phyloP scores from a whole-genome alignment of 2,797 vertebrate genomes.

The Lateolabrax maculatus region DNA sequence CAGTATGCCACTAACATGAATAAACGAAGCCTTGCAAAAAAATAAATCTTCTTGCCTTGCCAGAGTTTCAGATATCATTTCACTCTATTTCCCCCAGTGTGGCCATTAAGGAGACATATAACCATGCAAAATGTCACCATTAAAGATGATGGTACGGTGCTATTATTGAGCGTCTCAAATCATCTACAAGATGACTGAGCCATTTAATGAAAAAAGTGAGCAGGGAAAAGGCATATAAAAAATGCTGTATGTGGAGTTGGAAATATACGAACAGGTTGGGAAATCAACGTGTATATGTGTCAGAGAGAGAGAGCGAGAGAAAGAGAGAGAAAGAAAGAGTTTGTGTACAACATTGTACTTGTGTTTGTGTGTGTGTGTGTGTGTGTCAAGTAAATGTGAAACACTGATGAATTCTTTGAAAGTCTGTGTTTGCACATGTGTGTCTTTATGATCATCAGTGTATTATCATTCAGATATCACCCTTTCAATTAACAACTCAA shows the following conservation, averaged over 20 bases:
- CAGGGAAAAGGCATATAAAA: slow-evolving; percentile 1
- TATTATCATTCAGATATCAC: slow-evolving; percentile 14
- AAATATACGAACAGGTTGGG: slow-evolving; percentile 32
- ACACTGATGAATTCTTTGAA: slow-evolving; percentile 20
- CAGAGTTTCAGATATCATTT: slow-evolving; percentile 52
- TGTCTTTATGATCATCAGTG: not conserved
- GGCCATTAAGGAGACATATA: slow-evolving; percentile 69
- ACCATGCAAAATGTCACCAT: slow-evolving; percentile 55
- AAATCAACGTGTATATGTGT: slow-evolving; percentile 46
- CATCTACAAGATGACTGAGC: slow-evolving; percentile 50
- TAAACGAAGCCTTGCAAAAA: slow-evolving; percentile 41
- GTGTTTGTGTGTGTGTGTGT: slow-evolving; percentile 19
- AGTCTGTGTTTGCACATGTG: not conserved
- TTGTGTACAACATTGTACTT: slow-evolving; percentile 14
- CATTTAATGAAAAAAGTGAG: slow-evolving; percentile 48
- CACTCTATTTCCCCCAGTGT: slow-evolving; percentile 56
- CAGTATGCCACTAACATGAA: slow-evolving; percentile 42
- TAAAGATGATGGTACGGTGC: slow-evolving; percentile 62
- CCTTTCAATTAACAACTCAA: slow-evolving; percentile 42
- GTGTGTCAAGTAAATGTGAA: slow-evolving; percentile 24
- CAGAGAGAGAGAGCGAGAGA: slow-evolving; percentile 4
- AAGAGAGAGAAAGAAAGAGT: not conserved
- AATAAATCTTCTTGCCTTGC: slow-evolving; percentile 55
- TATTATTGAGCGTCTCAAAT: slow-evolving; percentile 61
- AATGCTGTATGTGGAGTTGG: slow-evolving; percentile 10